A percentile compares a stretch with the other conserved stretches of the same genome.
phyloP scores from a whole-genome alignment of 2,797 vertebrate species.

The Chaunax sp. region DNA sequence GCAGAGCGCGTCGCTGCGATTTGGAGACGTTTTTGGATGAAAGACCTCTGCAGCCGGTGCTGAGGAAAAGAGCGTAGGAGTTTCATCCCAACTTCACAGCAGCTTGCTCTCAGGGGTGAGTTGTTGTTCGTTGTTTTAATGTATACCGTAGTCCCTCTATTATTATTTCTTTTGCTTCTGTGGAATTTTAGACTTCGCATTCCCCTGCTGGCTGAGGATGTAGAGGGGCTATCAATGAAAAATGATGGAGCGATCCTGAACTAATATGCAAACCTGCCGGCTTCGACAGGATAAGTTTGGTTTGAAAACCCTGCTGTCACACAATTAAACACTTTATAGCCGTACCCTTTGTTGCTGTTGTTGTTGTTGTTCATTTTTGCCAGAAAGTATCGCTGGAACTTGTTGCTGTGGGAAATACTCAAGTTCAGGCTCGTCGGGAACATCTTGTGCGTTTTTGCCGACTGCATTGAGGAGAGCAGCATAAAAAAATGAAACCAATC shows the following conservation, averaged over 20 bases:
- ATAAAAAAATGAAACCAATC: not conserved
- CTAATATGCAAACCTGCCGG: slow-evolving; percentile 24
- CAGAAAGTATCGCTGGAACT: slow-evolving; percentile 54
- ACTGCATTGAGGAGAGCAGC: not conserved
- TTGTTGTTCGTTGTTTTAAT: slow-evolving; percentile 12
- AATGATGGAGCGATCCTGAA: slow-evolving; percentile 21
- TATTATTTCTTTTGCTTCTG: slow-evolving; percentile 3
- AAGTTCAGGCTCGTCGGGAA: slow-evolving; percentile 3
- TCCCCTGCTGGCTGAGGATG: slow-evolving; percentile 40
- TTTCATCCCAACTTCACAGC: slow-evolving; percentile 69
- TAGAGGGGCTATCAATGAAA: slow-evolving; percentile 6
- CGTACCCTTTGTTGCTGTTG: not conserved
- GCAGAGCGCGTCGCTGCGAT: slow-evolving; percentile 67
- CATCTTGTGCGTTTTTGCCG: slow-evolving; percentile 33
- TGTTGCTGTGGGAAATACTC: slow-evolving; percentile 62
- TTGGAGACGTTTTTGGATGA: slow-evolving; percentile 59
- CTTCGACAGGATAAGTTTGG: not conserved
- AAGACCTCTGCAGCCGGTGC: slow-evolving; percentile 49
- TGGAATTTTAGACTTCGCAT: slow-evolving; percentile 44
- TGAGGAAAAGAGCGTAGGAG: slow-evolving; percentile 57
- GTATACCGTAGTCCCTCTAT: not conserved
- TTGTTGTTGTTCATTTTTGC: not conserved
- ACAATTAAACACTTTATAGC: slow-evolving; percentile 11
- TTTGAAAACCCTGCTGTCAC: not conserved
- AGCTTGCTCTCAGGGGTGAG: slow-evolving; percentile 75